Conservation (phyloP, 2,797 vertebrate species). For the Peromyscus eremicus region DNA sequence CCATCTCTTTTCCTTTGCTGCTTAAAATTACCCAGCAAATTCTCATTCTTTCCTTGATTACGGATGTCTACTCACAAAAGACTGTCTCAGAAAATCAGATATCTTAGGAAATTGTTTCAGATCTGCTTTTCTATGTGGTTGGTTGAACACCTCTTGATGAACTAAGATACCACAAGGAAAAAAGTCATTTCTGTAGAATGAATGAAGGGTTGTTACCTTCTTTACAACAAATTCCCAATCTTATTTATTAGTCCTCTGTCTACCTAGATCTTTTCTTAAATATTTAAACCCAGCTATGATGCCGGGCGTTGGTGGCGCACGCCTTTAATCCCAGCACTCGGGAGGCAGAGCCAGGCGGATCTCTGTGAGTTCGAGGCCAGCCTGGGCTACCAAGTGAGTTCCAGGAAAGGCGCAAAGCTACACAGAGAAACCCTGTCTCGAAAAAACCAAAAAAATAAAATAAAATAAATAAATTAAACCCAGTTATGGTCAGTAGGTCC, state of each 20-base stretch:
- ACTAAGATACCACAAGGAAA: background rate
- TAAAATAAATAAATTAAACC: slow-evolving; percentile 58
- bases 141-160: background rate
- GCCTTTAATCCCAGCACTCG: too few species aligned
- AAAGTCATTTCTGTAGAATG: slow-evolving; percentile 8
- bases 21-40: slow-evolving; percentile 13
- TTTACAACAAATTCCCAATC: background rate
- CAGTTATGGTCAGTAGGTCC: background rate
- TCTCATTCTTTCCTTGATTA: slow-evolving; percentile 22
- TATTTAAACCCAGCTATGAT: slow-evolving; percentile 25
- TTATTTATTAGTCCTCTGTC: background rate
- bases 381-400: too few species aligned
- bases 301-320: too few species aligned
- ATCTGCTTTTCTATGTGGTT: background rate
- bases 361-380: too few species aligned
- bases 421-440: too few species aligned
- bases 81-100: slow-evolving; percentile 20
- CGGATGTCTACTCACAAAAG: background rate
- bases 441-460: too few species aligned
- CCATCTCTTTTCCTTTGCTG: background rate
- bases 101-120: background rate
- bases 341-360: too few species aligned
- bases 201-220: background rate
- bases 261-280: slow-evolving; percentile 11
- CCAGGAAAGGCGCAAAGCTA: too few species aligned